A percentile compares a stretch with the other conserved stretches of the same genome.
Evolutionary conservation across 2,888 invertebrate species (phyloP).

Genomic region (Muscina levida): DNA sequence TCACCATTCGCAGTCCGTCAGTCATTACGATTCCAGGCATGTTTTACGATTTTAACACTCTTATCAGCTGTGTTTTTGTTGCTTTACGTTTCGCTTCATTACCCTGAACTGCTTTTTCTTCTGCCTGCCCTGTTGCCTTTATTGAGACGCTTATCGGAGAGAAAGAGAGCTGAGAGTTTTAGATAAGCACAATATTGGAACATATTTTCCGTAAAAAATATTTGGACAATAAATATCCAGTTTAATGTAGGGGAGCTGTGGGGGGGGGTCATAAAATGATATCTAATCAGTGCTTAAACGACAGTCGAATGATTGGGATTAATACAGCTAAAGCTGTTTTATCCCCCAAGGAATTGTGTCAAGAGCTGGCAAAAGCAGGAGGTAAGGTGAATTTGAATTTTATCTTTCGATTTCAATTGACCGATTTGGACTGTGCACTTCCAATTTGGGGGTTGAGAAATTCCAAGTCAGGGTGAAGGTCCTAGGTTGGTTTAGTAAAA

Average conservation of each 20-base stretch:
- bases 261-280: neutral
- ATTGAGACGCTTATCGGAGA: neutral
- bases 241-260: neutral
- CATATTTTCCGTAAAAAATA: constrained; percentile 37
- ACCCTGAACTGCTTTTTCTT: neutral
- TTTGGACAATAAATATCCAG: constrained; percentile 55
- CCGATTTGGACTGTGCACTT: too few species aligned
- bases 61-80: constrained; percentile 57
- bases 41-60: constrained; percentile 59
- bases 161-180: neutral
- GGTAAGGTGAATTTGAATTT: too few species aligned
- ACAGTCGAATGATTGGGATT: neutral
- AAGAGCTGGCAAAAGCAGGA: too few species aligned
- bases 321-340: neutral
- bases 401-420: too few species aligned
- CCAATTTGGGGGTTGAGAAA: too few species aligned
- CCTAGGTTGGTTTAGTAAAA: too few species aligned
- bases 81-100: neutral
- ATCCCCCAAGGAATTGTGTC: too few species aligned
- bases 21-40: constrained; percentile 62
- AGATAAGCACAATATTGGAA: constrained; percentile 16
- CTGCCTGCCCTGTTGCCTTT: too few species aligned
- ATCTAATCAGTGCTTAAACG: constrained; percentile 4
- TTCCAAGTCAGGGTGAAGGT: too few species aligned
- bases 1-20: constrained; percentile 15